phyloP scores from a whole-genome alignment of 2,113 vertebrate species.

The Caretta caretta region DNA sequence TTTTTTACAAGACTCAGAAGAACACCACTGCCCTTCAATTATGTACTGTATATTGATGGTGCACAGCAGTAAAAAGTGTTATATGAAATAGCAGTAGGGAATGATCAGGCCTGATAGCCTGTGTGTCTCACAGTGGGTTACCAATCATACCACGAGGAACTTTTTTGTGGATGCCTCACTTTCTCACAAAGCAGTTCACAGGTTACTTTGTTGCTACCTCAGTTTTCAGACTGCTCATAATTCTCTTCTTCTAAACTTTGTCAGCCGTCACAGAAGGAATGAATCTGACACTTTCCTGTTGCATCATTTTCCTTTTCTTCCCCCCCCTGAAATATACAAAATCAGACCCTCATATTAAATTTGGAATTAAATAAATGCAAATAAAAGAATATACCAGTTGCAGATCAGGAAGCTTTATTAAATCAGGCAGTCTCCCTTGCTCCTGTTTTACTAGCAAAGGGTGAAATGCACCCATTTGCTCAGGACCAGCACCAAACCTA shows the following conservation, averaged over 20 bases:
- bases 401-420: not conserved
- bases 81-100: slow-evolving; percentile 24
- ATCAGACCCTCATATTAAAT: not conserved
- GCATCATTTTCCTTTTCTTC: not conserved
- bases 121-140: not conserved
- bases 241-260: not conserved
- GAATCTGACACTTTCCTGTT: not conserved
- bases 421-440: not conserved
- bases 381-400: not conserved
- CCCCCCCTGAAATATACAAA: not conserved
- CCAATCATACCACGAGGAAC: not conserved
- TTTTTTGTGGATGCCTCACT: not conserved
- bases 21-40: slow-evolving; percentile 17
- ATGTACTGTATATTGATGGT: not conserved
- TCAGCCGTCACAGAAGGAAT: not conserved
- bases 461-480: not conserved
- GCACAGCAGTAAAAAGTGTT: slow-evolving; percentile 20
- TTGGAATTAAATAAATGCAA: not conserved
- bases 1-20: slow-evolving; percentile 10
- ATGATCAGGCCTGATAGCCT: not conserved
- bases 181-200: not conserved
- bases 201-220: not conserved
- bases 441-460: not conserved
- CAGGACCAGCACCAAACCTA: not conserved
- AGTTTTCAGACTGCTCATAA: not conserved